Conservation (phyloP, 1,140 invertebrate genomes). For the Drosophila neocordata region DNA sequence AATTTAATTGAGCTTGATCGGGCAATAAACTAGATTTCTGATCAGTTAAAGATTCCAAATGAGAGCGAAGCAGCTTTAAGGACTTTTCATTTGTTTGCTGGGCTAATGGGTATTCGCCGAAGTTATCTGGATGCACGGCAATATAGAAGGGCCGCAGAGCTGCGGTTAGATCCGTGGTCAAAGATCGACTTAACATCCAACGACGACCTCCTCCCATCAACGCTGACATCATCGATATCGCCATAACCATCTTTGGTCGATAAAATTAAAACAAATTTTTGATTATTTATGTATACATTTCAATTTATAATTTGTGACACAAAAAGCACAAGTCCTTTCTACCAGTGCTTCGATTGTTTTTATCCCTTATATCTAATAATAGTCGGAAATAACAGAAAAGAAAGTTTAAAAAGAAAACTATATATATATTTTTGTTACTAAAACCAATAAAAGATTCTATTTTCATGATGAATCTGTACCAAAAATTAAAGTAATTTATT, state of each 20-base stretch:
- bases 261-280: background rate
- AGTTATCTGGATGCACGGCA: conserved; percentile 95
- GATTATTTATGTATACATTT: background rate
- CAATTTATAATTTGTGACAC: background rate
- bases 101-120: conserved; percentile 93
- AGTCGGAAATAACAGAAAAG: too few species aligned
- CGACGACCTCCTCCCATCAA: background rate
- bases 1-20: conserved; percentile 84
- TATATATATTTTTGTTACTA: too few species aligned
- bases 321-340: background rate
- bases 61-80: conserved; percentile 91
- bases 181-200: background rate
- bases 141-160: conserved; percentile 96
- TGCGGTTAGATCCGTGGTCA: conserved; percentile 88
- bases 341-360: too few species aligned
- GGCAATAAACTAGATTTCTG: conserved; percentile 84
- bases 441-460: too few species aligned
- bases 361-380: too few species aligned
- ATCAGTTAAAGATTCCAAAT: conserved; percentile 85
- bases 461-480: too few species aligned
- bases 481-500: too few species aligned
- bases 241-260: background rate
- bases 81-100: conserved; percentile 95
- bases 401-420: too few species aligned
- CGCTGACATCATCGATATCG: background rate